phyloP scores from a whole-genome alignment of 2,113 vertebrate species.

The Alethe castanea region DNA sequence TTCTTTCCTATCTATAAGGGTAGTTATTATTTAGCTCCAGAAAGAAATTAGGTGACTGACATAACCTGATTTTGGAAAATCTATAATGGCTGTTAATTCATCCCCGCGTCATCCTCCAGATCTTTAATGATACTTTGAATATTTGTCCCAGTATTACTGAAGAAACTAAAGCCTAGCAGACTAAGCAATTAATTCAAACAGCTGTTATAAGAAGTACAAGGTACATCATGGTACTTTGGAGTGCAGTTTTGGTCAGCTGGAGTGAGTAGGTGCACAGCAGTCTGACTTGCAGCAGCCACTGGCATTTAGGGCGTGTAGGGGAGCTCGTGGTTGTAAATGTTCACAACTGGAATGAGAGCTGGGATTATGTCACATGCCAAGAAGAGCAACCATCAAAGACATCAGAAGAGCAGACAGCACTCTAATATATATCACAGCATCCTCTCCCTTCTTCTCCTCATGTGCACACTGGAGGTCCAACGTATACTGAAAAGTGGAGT shows the following conservation, averaged over 20 bases:
- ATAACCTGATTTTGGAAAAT: background rate
- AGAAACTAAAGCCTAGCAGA: background rate
- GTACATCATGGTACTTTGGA: background rate
- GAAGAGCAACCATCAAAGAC: background rate
- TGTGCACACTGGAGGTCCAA: constrained; percentile 22
- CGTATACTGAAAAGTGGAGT: background rate
- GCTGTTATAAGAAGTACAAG: background rate
- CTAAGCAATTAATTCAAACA: background rate
- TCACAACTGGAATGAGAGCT: background rate
- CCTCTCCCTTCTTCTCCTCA: background rate
- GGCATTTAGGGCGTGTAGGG: background rate
- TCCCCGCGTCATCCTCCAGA: background rate
- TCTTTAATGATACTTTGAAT: background rate
- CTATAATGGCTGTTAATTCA: background rate
- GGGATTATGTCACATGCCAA: background rate
- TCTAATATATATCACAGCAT: background rate
- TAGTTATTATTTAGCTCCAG: background rate
- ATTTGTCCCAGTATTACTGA: background rate
- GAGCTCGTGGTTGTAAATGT: background rate
- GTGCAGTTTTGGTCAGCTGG: background rate
- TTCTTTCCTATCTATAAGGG: background rate
- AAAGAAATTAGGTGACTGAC: background rate
- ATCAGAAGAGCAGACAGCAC: background rate
- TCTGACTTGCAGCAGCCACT: background rate
- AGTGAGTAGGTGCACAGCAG: background rate